These are phyloP conservation scores for Laupala kohalensis DNA, from an alignment of 1,140 invertebrate genomes.

Conservation along the genomic window DNA sequence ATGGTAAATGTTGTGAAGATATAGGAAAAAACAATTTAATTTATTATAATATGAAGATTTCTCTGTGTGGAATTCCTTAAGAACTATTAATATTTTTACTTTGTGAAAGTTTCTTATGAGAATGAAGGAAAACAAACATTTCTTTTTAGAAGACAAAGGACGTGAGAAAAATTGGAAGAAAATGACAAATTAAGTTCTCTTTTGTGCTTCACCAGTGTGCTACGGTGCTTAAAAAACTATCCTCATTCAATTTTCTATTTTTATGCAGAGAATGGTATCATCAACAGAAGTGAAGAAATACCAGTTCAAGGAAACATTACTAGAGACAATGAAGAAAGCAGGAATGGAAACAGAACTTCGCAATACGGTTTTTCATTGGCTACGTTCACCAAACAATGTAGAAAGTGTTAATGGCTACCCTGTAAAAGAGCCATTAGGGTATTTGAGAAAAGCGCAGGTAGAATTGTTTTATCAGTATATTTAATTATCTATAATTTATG, in stretches of 20 bases:
- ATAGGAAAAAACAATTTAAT: no score
- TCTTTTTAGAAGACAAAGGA: no score
- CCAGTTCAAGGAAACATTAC: constrained; percentile 60
- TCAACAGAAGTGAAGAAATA: constrained; percentile 24
- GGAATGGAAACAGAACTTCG: constrained; percentile 65
- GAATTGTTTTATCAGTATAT: background rate
- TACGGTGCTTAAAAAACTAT: background rate
- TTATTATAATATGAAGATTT: no score
- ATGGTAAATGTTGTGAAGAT: no score
- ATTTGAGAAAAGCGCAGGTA: constrained; percentile 52
- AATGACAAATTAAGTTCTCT: background rate
- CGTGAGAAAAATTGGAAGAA: background rate
- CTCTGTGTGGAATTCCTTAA: no score
- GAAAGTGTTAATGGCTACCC: constrained; percentile 17
- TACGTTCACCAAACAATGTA: constrained; percentile 39
- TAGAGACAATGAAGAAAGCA: constrained; percentile 54
- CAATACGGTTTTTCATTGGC: constrained; percentile 71
- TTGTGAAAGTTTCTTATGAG: no score
- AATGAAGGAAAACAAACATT: no score
- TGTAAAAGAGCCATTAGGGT: constrained; percentile 36
- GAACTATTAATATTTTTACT: no score
- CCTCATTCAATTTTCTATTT: no score
- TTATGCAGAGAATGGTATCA: constrained; percentile 7
- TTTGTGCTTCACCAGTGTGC: background rate
- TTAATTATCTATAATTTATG: background rate